These are phyloP conservation scores for Corticium candelabrum DNA, from an alignment of 37 sponge, comb jelly and placozoan genomes.

Conservation along the genomic window DNA sequence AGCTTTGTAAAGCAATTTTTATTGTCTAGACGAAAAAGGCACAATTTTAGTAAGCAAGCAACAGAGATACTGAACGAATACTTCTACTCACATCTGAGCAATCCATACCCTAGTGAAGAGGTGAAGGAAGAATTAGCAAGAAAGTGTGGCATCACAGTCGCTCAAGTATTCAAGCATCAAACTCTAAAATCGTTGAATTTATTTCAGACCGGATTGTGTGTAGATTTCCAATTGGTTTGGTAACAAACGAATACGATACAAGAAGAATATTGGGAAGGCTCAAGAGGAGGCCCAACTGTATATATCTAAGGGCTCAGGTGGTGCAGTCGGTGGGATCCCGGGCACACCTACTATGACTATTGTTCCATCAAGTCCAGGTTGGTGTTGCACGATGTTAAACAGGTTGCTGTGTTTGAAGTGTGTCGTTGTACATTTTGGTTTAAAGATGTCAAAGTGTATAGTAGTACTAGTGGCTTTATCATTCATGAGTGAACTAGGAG, in stretches of 20 bases:
- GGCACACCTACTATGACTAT: too few relatives aligned
- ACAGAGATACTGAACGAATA: slow-evolving; percentile 27
- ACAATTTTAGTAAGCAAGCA: slow-evolving; percentile 26
- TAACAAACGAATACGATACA: slow-evolving; percentile 24
- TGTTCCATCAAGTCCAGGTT: too few relatives aligned
- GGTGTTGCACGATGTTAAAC: too few relatives aligned
- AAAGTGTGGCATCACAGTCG: slow-evolving; percentile 15
- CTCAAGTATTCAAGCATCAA: slow-evolving; percentile 9
- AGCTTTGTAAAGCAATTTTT: background rate
- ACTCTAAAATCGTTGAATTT: background rate
- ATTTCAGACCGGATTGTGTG: background rate
- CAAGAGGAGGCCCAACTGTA: background rate
- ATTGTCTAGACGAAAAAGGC: slow-evolving; percentile 14
- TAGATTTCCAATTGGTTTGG: slow-evolving; percentile 28
- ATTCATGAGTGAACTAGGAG: too few relatives aligned
- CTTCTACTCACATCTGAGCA: slow-evolving; percentile 28
- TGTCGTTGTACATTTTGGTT: too few relatives aligned
- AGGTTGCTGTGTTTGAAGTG: too few relatives aligned
- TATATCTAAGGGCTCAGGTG: background rate
- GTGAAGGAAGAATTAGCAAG: slow-evolving; percentile 24
- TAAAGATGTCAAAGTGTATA: too few relatives aligned
- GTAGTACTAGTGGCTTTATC: too few relatives aligned
- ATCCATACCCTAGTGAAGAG: slow-evolving; percentile 29
- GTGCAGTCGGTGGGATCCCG: background rate
- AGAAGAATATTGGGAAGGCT: slow-evolving; percentile 18